Percentiles rank a stretch among this genome's conserved stretches.
phyloP scores from a whole-genome alignment of 2,888 invertebrate species.

The Aleiodes leptofemur region DNA sequence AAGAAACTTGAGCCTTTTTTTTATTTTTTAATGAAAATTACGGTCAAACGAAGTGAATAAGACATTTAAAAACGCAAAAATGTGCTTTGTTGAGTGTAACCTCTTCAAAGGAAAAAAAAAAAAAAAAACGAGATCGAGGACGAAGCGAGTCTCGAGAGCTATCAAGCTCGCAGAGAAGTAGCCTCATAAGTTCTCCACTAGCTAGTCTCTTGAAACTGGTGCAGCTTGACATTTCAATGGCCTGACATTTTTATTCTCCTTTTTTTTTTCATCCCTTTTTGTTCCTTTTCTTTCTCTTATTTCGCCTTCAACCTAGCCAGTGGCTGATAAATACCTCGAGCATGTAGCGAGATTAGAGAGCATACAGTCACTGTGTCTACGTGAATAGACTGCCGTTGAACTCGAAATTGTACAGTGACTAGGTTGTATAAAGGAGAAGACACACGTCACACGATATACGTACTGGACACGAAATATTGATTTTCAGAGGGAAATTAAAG shows the following conservation, averaged over 20 bases:
- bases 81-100: constrained; percentile 2
- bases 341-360: constrained; percentile 5
- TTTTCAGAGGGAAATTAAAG: too few relatives aligned
- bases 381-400: neutral
- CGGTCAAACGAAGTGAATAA: neutral
- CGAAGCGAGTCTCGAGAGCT: constrained; percentile 12
- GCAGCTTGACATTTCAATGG: constrained; percentile 35
- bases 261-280: neutral
- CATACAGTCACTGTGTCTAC: neutral
- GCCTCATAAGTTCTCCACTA: constrained; percentile 16
- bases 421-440: neutral
- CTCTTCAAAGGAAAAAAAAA: neutral
- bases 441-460: too few relatives aligned
- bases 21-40: neutral
- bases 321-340: neutral
- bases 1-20: neutral
- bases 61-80: constrained; percentile 10
- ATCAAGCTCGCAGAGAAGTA: constrained; percentile 22
- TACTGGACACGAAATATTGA: too few relatives aligned
- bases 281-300: neutral
- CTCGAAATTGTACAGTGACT: neutral
- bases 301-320: neutral
- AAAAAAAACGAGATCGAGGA: constrained; percentile 23
- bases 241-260: constrained; percentile 19
- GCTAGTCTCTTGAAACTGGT: constrained; percentile 27